phyloP scores from a whole-genome alignment of 1,140 invertebrate species.

The Trinorchestia longiramus region DNA sequence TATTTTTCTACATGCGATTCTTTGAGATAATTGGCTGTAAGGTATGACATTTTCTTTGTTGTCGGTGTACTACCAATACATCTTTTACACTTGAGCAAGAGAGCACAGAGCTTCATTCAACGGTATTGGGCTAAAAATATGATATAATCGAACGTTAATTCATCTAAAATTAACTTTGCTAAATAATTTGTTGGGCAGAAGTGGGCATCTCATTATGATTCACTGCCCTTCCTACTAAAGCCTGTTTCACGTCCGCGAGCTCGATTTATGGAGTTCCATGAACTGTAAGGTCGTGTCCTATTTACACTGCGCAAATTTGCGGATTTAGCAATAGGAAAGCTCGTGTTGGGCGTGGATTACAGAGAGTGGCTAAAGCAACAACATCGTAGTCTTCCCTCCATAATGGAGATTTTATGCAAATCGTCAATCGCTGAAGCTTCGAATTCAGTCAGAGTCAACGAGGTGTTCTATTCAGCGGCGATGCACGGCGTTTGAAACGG shows the following conservation, averaged over 20 bases:
- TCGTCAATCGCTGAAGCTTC: not conserved
- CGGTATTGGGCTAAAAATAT: not conserved
- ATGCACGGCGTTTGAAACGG: too few species aligned
- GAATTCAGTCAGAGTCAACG: not conserved
- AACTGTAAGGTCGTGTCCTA: not conserved
- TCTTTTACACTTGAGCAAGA: not conserved
- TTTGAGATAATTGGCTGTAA: not conserved
- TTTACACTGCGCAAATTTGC: slow-evolving; percentile 32
- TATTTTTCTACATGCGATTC: not conserved
- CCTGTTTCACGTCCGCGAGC: not conserved
- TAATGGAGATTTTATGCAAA: slow-evolving; percentile 45
- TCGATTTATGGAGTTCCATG: not conserved
- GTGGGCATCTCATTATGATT: slow-evolving; percentile 32
- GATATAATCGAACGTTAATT: too few species aligned
- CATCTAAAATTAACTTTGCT: not conserved
- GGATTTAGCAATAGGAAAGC: slow-evolving; percentile 21
- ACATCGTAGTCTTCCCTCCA: not conserved
- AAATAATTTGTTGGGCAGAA: not conserved
- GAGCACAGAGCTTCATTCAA: not conserved
- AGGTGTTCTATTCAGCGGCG: not conserved
- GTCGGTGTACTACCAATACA: not conserved
- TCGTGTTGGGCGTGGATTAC: slow-evolving; percentile 41
- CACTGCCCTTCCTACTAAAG: not conserved
- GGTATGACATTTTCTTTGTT: not conserved
- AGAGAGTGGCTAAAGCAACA: slow-evolving; percentile 10